Evolutionary conservation across 1,140 invertebrate genomes (phyloP).

Genomic region (Zaprionus gabonicus): DNA sequence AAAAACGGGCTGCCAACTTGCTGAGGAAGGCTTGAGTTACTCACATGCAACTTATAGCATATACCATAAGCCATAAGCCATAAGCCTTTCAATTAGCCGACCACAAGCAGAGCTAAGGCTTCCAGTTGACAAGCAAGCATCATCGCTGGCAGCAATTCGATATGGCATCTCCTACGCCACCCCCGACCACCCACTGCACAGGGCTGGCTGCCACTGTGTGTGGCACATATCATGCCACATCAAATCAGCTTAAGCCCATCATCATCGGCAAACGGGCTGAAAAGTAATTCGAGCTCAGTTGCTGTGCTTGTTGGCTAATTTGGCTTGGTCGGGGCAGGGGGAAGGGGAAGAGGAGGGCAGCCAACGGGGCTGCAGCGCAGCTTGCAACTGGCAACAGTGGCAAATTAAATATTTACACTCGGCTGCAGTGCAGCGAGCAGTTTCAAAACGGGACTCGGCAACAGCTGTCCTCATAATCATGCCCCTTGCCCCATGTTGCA

Average conservation of each 20-base stretch:
- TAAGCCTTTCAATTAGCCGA: constrained; percentile 2
- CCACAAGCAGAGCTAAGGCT: neutral
- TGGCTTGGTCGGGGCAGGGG: neutral
- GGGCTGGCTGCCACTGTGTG: neutral
- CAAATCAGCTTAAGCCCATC: constrained; percentile 12
- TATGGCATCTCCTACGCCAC: neutral
- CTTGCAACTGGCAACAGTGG: constrained; percentile 24
- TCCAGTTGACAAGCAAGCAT: neutral
- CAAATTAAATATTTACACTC: constrained; percentile 48
- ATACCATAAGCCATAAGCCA: neutral
- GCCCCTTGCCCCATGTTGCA: constrained; percentile 4
- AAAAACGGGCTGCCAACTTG: neutral
- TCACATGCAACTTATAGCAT: neutral
- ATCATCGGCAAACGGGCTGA: constrained; percentile 17
- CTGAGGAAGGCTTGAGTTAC: neutral
- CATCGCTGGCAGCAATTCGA: neutral
- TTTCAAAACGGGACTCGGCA: constrained; percentile 14
- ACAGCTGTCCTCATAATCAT: constrained; percentile 43
- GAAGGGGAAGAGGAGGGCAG: neutral
- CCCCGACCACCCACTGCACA: neutral
- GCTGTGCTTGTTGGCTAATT: constrained; percentile 31
- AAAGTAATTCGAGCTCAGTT: constrained; percentile 30
- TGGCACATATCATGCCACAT: constrained; percentile 5
- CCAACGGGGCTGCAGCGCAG: neutral
- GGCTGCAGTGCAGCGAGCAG: constrained; percentile 24